phyloP scores from a whole-genome alignment of 2,797 vertebrate species.

The Phoeniculus purpureus region DNA sequence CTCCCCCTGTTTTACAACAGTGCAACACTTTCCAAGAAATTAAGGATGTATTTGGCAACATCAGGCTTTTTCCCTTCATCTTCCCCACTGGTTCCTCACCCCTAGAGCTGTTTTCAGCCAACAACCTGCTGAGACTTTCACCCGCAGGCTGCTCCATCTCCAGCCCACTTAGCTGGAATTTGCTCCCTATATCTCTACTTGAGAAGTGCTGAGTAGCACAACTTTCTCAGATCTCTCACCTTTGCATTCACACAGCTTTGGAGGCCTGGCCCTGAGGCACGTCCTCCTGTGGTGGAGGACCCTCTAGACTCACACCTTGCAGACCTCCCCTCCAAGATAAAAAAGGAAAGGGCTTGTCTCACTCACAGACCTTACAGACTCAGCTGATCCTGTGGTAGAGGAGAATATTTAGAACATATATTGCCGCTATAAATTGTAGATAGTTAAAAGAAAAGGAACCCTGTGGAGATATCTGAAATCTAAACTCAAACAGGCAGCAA shows the following conservation, averaged over 20 bases:
- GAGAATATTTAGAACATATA: not conserved
- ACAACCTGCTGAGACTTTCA: not conserved
- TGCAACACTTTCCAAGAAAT: not conserved
- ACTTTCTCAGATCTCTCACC: not conserved
- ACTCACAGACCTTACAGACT: not conserved
- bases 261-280: not conserved
- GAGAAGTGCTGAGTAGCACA: not conserved
- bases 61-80: not conserved
- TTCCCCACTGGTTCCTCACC: not conserved
- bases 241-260: not conserved
- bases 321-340: not conserved
- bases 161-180: not conserved
- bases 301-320: not conserved
- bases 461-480: slow-evolving; percentile 34
- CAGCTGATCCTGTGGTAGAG: not conserved
- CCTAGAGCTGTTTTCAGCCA: not conserved
- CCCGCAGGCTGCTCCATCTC: not conserved
- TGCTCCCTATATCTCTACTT: not conserved
- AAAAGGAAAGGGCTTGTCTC: not conserved
- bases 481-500: slow-evolving; percentile 33
- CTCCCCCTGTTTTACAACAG: not conserved
- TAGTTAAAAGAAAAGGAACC: slow-evolving; percentile 28
- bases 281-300: not conserved
- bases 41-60: not conserved
- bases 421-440: slow-evolving; percentile 9